A percentile compares a stretch with the other conserved stretches of the same genome.
These are phyloP conservation scores for Drosophila persimilis DNA, from an alignment of 1,140 invertebrate genomes.

Conservation along the genomic window DNA sequence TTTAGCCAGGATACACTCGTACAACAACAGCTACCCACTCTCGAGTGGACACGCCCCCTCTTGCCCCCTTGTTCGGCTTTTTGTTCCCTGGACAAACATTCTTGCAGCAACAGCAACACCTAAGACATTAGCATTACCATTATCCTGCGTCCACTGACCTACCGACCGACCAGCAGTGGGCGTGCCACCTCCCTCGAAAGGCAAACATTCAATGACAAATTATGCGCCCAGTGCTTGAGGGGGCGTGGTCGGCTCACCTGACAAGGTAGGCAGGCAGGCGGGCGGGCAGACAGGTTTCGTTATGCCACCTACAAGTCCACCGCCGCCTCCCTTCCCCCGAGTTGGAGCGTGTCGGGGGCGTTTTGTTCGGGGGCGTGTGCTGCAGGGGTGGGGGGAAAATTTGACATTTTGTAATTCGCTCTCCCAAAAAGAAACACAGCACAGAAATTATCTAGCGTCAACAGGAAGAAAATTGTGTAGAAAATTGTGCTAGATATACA, in stretches of 20 bases:
- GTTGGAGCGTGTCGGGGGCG: constrained; percentile 66
- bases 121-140: constrained; percentile 52
- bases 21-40: constrained; percentile 27
- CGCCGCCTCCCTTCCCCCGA: constrained; percentile 10
- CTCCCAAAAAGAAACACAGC: constrained; percentile 23
- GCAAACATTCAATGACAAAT: constrained; percentile 81
- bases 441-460: constrained; percentile 76
- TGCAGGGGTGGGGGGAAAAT: constrained; percentile 46
- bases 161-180: constrained; percentile 7
- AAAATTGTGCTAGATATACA: constrained; percentile 45
- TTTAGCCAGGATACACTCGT: constrained; percentile 30
- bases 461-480: constrained; percentile 66
- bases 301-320: constrained; percentile 69
- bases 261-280: constrained; percentile 18
- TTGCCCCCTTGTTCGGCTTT: constrained; percentile 18
- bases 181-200: constrained; percentile 25
- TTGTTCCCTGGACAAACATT: constrained; percentile 46
- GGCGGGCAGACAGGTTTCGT: constrained; percentile 38
- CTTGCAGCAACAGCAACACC: constrained; percentile 40
- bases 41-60: constrained; percentile 41
- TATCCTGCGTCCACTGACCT: constrained; percentile 17
- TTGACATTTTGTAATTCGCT: constrained; percentile 76
- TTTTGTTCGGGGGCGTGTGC: constrained; percentile 9
- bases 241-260: constrained; percentile 54
- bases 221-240: constrained; percentile 62